Conservation (phyloP, 2,797 vertebrate genomes). For the Momotus momota region DNA sequence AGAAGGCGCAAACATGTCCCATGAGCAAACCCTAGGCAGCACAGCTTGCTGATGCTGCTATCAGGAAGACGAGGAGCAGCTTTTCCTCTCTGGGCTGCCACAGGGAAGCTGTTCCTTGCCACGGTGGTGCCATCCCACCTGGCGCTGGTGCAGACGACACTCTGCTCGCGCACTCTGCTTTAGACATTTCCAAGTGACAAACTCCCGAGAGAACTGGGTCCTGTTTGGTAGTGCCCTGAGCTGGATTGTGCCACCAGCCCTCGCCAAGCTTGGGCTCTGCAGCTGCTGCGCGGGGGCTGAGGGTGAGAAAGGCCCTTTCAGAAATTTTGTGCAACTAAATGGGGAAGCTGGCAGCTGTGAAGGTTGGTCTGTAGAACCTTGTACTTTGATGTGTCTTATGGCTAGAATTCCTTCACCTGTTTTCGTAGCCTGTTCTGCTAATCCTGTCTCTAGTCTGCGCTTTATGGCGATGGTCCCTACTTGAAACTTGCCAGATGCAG, state of each 20-base stretch:
- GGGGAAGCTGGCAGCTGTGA: background rate
- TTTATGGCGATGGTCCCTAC: background rate
- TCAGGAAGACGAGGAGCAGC: background rate
- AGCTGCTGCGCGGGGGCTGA: background rate
- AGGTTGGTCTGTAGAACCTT: background rate
- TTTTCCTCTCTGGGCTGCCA: background rate
- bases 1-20: background rate
- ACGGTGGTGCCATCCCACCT: background rate
- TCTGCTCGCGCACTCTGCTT: background rate
- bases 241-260: background rate
- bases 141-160: background rate
- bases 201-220: background rate
- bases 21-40: background rate
- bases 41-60: background rate
- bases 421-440: conserved; percentile 8
- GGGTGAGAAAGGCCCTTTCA: background rate
- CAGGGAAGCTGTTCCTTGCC: background rate
- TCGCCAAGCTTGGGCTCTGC: background rate
- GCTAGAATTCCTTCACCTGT: conserved; percentile 5
- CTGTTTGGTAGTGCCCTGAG: background rate
- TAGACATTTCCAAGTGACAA: background rate
- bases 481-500: conserved; percentile 11
- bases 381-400: background rate
- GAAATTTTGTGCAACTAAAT: background rate
- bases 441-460: background rate